These are phyloP conservation scores for Odontesthes bonariensis DNA, from an alignment of 2,113 vertebrate genomes.

Conservation along the genomic window DNA sequence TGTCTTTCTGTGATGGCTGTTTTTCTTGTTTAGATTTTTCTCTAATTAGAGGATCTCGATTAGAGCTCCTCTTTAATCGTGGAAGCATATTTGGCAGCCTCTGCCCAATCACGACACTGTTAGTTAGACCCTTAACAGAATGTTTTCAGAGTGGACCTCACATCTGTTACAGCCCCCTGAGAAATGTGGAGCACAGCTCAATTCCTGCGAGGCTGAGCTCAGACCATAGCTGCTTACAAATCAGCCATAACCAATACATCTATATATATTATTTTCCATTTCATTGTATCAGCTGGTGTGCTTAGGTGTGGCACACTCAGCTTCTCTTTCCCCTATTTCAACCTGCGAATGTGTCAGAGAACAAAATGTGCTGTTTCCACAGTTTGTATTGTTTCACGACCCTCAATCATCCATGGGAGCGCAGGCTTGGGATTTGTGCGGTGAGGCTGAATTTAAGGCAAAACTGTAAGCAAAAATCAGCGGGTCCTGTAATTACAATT, in stretches of 20 bases:
- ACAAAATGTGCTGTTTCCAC: slow-evolving; percentile 18
- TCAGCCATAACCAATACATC: slow-evolving; percentile 25
- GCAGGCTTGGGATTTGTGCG: slow-evolving; percentile 9
- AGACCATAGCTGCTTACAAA: slow-evolving; percentile 54
- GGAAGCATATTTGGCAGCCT: slow-evolving; percentile 26
- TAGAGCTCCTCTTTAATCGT: slow-evolving; percentile 29
- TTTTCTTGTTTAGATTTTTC: too few relatives aligned
- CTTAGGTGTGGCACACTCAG: slow-evolving; percentile 55
- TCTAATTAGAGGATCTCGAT: slow-evolving; percentile 21
- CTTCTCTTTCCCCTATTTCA: background rate
- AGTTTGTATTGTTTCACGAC: background rate
- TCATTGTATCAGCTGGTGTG: slow-evolving; percentile 42
- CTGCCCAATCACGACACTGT: slow-evolving; percentile 39
- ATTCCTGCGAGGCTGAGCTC: slow-evolving; percentile 23
- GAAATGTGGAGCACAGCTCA: slow-evolving; percentile 37
- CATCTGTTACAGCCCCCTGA: slow-evolving; percentile 62
- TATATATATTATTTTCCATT: slow-evolving; percentile 36
- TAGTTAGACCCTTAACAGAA: slow-evolving; percentile 27
- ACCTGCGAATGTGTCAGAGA: background rate
- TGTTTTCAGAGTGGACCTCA: slow-evolving; percentile 50
- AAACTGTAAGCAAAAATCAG: slow-evolving; percentile 48
- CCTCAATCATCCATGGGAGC: slow-evolving; percentile 6
- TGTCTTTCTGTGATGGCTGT: too few relatives aligned
- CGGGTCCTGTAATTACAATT: slow-evolving; percentile 55
- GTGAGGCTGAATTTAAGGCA: slow-evolving; percentile 5